phyloP scores from a whole-genome alignment of 2,113 vertebrate species.

The Nerophis lumbriciformis region DNA sequence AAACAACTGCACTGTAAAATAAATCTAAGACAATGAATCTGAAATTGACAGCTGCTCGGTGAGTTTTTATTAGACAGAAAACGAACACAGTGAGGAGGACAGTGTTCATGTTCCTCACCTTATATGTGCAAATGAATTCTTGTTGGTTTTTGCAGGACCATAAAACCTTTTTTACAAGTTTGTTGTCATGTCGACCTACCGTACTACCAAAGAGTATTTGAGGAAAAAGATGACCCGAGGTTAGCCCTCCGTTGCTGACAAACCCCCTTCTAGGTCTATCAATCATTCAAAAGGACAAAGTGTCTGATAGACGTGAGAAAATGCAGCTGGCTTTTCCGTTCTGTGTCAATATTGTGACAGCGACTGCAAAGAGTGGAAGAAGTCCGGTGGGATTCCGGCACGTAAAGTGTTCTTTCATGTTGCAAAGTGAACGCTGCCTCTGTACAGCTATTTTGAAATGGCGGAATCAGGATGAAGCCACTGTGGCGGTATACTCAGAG shows the following conservation, averaged over 20 bases:
- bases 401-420: slow-evolving; percentile 63
- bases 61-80: too few relatives aligned
- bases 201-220: slow-evolving; percentile 17
- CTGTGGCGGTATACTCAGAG: slow-evolving; percentile 26
- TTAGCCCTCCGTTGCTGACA: slow-evolving; percentile 29
- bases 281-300: slow-evolving; percentile 65
- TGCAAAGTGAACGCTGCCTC: slow-evolving; percentile 44
- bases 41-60: too few relatives aligned
- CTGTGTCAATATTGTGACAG: slow-evolving; percentile 62
- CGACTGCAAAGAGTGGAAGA: slow-evolving; percentile 31
- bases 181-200: slow-evolving; percentile 15
- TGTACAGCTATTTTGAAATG: slow-evolving; percentile 35
- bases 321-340: slow-evolving; percentile 38
- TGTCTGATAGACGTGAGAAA: slow-evolving; percentile 48
- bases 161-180: too few relatives aligned
- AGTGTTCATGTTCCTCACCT: too few relatives aligned
- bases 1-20: too few relatives aligned
- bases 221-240: slow-evolving; percentile 29
- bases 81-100: too few relatives aligned
- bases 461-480: slow-evolving; percentile 38
- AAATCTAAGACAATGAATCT: too few relatives aligned
- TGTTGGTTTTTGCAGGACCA: too few relatives aligned
- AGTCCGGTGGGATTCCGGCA: slow-evolving; percentile 43
- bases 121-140: too few relatives aligned
- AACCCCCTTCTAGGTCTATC: slow-evolving; percentile 27